Conservation (phyloP, 2,113 vertebrate species). For the Vanacampus margaritifer region DNA sequence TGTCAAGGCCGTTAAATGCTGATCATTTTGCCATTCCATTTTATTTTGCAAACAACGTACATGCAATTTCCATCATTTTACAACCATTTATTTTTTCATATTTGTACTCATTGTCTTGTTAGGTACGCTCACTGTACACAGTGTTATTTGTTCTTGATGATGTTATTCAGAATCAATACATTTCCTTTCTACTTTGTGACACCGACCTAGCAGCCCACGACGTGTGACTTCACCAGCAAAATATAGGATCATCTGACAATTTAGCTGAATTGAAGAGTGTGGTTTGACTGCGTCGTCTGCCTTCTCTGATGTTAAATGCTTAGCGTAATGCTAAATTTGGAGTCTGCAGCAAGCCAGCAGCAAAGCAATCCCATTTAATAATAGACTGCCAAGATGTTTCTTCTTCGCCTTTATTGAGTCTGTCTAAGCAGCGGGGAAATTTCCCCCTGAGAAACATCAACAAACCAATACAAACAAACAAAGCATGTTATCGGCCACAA, state of each 20-base stretch:
- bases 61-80: no score
- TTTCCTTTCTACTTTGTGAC: neutral
- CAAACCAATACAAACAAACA: constrained; percentile 20
- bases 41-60: no score
- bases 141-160: neutral
- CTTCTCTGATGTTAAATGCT: neutral
- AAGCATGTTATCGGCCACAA: constrained; percentile 6
- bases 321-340: constrained; percentile 39
- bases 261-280: neutral
- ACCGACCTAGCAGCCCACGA: neutral
- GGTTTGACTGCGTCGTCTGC: constrained; percentile 4
- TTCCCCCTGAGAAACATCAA: constrained; percentile 17
- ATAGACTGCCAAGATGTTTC: constrained; percentile 42
- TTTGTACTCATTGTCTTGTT: no score
- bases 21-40: no score
- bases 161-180: neutral
- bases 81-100: no score
- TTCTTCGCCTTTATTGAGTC: constrained; percentile 48
- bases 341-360: constrained; percentile 25
- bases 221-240: neutral
- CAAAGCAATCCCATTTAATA: constrained; percentile 59
- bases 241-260: neutral
- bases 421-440: constrained; percentile 52
- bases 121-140: no score
- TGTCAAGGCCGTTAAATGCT: no score